Base-by-base conservation (phyloP, 2,113 vertebrate genomes). In the Calyptomena viridis region DNA sequence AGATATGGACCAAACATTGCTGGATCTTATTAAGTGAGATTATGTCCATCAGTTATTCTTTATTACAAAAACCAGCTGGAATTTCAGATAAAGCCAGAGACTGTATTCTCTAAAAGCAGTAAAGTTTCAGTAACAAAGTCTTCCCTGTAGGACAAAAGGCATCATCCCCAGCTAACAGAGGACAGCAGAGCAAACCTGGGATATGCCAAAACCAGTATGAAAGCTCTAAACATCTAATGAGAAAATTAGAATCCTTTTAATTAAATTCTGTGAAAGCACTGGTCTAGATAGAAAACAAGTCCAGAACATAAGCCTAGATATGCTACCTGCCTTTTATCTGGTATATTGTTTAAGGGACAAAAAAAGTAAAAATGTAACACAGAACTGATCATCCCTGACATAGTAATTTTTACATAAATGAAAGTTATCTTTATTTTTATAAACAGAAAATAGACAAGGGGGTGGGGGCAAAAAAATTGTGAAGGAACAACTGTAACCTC, bases 271-370 rank as follows among this genome's bases (percentile, higher is more conserved):
- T 14, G 42, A 30, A 53, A 83, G 11, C 55, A 44, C 15, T 33
- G 62, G 24, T 53, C 15, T 46, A 28, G 33, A 44, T 2, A 59
- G 49, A 59, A 89, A 67, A 85, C 16, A 39, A 74, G 77, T 35
- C 18, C 39, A 69, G n/a, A 50, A 68, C 58, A 76, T 0, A 1
- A 76, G 21, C 40, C 25, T 64, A 60, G 44, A 53, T 47, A 42
- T 28, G 4, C 33, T 58, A 27, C 22, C 17, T 67, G 55, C 37
- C 35, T 79, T 52, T 72, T n/a, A 78, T 24, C 28, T 71, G 35
- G 4, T 11, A 27, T 11, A 8, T 3, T n/a, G 16, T 31, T 17
- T 3, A 14, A 1, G 11, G 46, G 22, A 72, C 2, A 1, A 73
- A 82, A 44, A 22, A 77, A 31, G 14, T 11, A 53, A 30, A 60